Conservation (phyloP, 2,888 invertebrate species). For the Chloroclysta siterata region DNA sequence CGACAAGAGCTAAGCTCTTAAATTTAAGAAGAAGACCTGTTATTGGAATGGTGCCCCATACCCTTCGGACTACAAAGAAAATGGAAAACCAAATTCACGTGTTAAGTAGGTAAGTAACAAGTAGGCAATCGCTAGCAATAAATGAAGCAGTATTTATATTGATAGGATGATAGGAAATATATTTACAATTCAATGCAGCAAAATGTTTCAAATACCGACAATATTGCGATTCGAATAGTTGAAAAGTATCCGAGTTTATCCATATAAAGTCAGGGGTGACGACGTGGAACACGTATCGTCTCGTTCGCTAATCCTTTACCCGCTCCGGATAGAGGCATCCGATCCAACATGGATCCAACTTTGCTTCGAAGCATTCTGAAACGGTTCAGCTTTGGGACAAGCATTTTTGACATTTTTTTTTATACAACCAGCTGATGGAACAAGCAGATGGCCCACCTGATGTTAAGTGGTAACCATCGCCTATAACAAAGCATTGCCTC, state of each 20-base stretch:
- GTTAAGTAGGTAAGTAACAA: background rate
- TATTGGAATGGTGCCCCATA: no score
- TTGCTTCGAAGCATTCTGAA: constrained; percentile 52
- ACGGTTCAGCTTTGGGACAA: constrained; percentile 18
- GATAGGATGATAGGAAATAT: background rate
- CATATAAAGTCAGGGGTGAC: constrained; percentile 64
- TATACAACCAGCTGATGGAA: no score
- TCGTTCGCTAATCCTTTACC: constrained; percentile 65
- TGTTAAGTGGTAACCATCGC: no score
- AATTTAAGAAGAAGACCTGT: no score
- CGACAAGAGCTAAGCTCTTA: no score
- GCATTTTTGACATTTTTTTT: background rate
- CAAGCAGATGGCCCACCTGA: no score
- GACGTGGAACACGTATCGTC: constrained; percentile 62
- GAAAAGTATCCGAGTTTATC: constrained; percentile 56
- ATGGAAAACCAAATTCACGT: background rate
- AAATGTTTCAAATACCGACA: constrained; percentile 34
- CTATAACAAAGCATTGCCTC: no score
- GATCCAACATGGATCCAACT: constrained; percentile 52
- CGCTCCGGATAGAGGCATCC: constrained; percentile 50
- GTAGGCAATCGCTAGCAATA: no score
- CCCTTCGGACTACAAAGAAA: no score
- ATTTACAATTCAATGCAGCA: constrained; percentile 6
- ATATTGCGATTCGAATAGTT: constrained; percentile 46
- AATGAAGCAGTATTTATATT: background rate